A percentile compares a stretch with the other conserved stretches of the same genome.
phyloP scores from a whole-genome alignment of 2,797 vertebrate genomes.

The Cirrhinus mrigala region DNA sequence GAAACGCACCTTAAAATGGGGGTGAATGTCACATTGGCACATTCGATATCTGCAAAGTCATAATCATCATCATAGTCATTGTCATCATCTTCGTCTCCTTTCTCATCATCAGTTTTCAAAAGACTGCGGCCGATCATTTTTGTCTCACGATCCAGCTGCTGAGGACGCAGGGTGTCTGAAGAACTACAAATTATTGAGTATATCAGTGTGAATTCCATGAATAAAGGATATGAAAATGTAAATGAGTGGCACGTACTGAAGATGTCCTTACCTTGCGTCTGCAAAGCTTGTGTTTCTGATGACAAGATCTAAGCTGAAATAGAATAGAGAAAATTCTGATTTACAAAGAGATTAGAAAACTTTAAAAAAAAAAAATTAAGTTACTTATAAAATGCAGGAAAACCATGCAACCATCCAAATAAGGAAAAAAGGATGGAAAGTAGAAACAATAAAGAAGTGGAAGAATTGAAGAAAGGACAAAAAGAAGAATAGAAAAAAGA shows the following conservation, averaged over 20 bases:
- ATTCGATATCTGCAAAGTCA: constrained; percentile 83
- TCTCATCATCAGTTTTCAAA: constrained; percentile 75
- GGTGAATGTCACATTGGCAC: constrained; percentile 81
- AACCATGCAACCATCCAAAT: background rate
- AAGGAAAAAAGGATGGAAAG: background rate
- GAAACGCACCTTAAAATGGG: constrained; percentile 84
- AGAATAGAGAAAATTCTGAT: background rate
- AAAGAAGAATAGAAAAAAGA: background rate
- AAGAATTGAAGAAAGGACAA: background rate
- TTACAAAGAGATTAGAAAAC: background rate
- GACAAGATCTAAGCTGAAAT: constrained; percentile 80
- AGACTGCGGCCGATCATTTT: constrained; percentile 82
- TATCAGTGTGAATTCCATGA: background rate
- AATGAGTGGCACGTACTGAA: background rate
- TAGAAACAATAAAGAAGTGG: too few relatives aligned
- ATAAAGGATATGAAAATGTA: background rate
- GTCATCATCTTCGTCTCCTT: constrained; percentile 74
- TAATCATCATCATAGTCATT: constrained; percentile 83
- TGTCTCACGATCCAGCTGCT: constrained; percentile 79
- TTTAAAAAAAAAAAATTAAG: background rate
- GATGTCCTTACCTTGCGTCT: constrained; percentile 78
- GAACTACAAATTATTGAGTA: constrained; percentile 8
- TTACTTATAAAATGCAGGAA: background rate
- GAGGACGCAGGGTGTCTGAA: constrained; percentile 28
- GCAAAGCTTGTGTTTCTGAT: constrained; percentile 83